A percentile compares a stretch with the other conserved stretches of the same genome.
phyloP scores from a whole-genome alignment of 1,140 invertebrate genomes.

The Pseudomyrmex gracilis region DNA sequence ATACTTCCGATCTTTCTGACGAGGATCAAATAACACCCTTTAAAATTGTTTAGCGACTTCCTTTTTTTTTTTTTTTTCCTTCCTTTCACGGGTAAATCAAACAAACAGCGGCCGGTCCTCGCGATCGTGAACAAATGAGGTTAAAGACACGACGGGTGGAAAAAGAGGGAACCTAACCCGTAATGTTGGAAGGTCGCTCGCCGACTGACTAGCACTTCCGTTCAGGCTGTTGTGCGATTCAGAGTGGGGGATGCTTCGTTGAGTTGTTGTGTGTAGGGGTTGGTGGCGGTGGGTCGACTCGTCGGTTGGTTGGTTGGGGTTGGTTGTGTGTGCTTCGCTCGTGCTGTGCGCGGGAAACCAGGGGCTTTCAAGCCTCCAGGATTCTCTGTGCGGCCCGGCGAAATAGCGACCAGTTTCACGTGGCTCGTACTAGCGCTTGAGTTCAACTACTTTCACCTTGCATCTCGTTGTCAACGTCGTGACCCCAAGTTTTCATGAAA shows the following conservation, averaged over 20 bases:
- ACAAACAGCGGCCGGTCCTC: slow-evolving; percentile 55
- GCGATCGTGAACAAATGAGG: slow-evolving; percentile 64
- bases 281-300: slow-evolving; percentile 75
- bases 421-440: slow-evolving; percentile 69
- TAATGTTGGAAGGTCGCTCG: slow-evolving; percentile 86
- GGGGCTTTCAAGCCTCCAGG: slow-evolving; percentile 67
- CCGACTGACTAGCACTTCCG: slow-evolving; percentile 86
- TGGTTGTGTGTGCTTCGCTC: slow-evolving; percentile 72
- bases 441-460: slow-evolving; percentile 64
- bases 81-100: slow-evolving; percentile 46
- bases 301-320: slow-evolving; percentile 77
- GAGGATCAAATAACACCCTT: slow-evolving; percentile 45
- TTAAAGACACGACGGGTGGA: slow-evolving; percentile 73
- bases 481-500: slow-evolving; percentile 26
- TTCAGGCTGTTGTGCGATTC: slow-evolving; percentile 85
- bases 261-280: slow-evolving; percentile 85
- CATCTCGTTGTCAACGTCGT: slow-evolving; percentile 38
- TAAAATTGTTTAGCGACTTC: slow-evolving; percentile 30
- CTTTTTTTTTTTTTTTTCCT: slow-evolving; percentile 7
- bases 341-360: slow-evolving; percentile 78
- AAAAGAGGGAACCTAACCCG: slow-evolving; percentile 83
- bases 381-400: slow-evolving; percentile 60
- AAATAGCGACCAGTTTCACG: slow-evolving; percentile 74
- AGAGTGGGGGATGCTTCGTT: slow-evolving; percentile 84
- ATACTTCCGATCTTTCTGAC: slow-evolving; percentile 46